These are phyloP conservation scores for Muntiacus reevesi DNA, from an alignment of 2,113 vertebrate species.

Conservation along the genomic window DNA sequence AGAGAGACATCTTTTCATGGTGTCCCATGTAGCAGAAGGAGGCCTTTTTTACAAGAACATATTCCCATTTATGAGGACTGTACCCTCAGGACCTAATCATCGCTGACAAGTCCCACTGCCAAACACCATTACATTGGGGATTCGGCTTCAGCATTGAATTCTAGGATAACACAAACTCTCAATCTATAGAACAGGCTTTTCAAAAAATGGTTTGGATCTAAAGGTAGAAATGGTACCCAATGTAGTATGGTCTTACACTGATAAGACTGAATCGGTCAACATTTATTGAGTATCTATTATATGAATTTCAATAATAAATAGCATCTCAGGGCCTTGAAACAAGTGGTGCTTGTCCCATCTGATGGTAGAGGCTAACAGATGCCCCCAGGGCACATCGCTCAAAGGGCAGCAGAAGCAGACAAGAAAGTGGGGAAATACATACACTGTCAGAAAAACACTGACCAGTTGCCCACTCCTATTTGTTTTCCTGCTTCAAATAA, in stretches of 20 bases:
- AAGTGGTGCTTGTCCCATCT: too few relatives aligned
- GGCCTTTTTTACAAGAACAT: background rate
- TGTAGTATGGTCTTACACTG: background rate
- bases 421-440: background rate
- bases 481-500: background rate
- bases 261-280: background rate
- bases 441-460: background rate
- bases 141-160: background rate
- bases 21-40: too few relatives aligned
- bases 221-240: background rate
- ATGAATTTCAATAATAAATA: background rate
- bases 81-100: background rate
- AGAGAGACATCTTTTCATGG: background rate
- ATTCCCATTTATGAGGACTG: background rate
- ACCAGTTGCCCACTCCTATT: background rate
- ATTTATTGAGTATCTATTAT: background rate
- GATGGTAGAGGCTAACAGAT: background rate
- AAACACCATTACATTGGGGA: background rate
- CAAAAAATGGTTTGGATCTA: background rate
- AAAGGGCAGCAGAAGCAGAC: background rate
- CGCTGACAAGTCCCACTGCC: background rate
- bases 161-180: background rate
- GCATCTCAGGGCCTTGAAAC: background rate
- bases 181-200: background rate
- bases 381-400: too few relatives aligned